These are phyloP conservation scores for Plebejus anna DNA, from an alignment of 2,888 invertebrate genomes.

Conservation along the genomic window DNA sequence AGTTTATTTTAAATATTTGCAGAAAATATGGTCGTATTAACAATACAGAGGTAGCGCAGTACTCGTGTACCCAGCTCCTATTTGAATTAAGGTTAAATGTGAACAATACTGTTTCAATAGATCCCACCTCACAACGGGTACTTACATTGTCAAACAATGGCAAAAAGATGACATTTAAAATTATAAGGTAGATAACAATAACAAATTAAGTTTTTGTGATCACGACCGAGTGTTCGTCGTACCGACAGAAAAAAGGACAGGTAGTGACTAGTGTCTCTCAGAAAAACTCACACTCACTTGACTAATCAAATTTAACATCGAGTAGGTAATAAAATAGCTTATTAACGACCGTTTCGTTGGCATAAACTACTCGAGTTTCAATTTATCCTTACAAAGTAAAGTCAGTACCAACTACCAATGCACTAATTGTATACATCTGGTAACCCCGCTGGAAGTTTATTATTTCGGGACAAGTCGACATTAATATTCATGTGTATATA, in stretches of 20 bases:
- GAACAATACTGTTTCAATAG: background rate
- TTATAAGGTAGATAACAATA: conserved; percentile 22
- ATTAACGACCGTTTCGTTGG: background rate
- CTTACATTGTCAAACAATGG: conserved; percentile 4
- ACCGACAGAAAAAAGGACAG: conserved; percentile 19
- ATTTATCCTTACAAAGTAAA: conserved; percentile 4
- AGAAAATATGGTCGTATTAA: background rate
- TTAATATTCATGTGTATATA: conserved; percentile 18
- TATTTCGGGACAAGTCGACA: conserved; percentile 21
- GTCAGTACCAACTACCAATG: background rate
- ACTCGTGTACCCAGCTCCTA: background rate
- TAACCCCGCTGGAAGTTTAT: background rate
- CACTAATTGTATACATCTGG: background rate
- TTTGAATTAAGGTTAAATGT: conserved; percentile 14
- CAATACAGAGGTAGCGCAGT: background rate
- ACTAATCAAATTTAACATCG: conserved; percentile 1
- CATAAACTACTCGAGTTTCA: background rate
- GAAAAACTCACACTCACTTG: background rate
- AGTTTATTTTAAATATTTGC: background rate
- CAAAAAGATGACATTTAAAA: conserved; percentile 25
- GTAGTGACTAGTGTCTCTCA: conserved; percentile 10
- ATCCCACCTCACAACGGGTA: background rate
- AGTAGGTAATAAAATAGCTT: background rate
- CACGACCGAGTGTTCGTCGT: background rate
- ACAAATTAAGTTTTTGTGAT: conserved; percentile 14